Base-by-base conservation (phyloP, 2,113 vertebrate genomes). In the Vicugna pacos region DNA sequence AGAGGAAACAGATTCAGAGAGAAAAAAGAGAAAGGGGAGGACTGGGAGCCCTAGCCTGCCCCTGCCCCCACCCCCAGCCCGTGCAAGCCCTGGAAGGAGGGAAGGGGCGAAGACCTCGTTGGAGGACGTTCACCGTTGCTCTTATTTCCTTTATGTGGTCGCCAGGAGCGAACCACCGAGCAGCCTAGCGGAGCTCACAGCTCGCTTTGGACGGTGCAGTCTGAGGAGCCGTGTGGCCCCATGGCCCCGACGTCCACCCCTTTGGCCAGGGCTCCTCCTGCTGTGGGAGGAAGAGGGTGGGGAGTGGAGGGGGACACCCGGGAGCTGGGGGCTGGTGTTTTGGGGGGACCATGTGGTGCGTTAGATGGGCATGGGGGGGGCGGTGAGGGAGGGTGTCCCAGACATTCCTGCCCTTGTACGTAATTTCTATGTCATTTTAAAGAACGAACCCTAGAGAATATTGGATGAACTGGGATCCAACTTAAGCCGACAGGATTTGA, bases 301-400 rank as follows among this genome's bases (percentile, higher is more conserved):
- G 58, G n/a, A 38, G 17, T 13, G 7, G 11, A 7, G 11, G 3
- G 14, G 24, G 28, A 8, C 35, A 22, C 10, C 62, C 56, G 0
- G 15, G 13, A 32, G 70, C 11, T 13, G 19, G 62, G 3, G 2
- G 30, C 17, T 3, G 15, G 28, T 52, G 35, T 2, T 14, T 35
- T 26, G 17, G 54, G 20, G 67, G 35, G 6, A 3, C 7, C 3
- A 14, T 8, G 8, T 5, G 24, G 16, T 62, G 24, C 6, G 2
- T 1, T 32, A 8, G 4, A 8, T 46, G 60, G 35, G 8, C 4
- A 1, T 30, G 16, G 20, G 24, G 26, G 12, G 5, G 7, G 17
- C 20, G 32, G 22, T 42, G 13, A 12, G 8, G 32, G 22, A 87
- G 6, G 26, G 38, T 20, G 13, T 50, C 46, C 7, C 32, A 38